phyloP scores from a whole-genome alignment of 2,888 invertebrate genomes.

The Bellardia pandia region DNA sequence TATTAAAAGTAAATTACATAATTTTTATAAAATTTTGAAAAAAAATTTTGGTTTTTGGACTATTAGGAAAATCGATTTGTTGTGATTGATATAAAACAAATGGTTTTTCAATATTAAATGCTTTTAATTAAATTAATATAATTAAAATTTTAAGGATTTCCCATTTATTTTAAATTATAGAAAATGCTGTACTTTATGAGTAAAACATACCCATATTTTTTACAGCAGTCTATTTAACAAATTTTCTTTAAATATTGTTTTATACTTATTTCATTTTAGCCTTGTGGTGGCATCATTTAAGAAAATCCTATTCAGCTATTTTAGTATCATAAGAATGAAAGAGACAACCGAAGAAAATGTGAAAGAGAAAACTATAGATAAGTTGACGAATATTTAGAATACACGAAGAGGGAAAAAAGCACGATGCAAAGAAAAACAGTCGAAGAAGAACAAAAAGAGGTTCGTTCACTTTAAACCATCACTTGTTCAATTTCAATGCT shows the following conservation, averaged over 20 bases:
- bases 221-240: not conserved
- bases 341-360: not conserved
- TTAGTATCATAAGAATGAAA: conserved; percentile 4
- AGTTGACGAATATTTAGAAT: conserved; percentile 43
- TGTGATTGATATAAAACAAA: too few relatives aligned
- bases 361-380: conserved; percentile 8
- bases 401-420: conserved; percentile 58
- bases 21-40: too few relatives aligned
- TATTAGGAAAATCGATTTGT: too few relatives aligned
- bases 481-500: conserved; percentile 83
- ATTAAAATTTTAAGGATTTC: too few relatives aligned
- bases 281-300: conserved; percentile 6
- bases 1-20: too few relatives aligned
- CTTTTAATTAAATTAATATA: too few relatives aligned
- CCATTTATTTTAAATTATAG: too few relatives aligned
- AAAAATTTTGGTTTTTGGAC: too few relatives aligned
- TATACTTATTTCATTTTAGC: not conserved
- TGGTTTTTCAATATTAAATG: too few relatives aligned
- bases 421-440: conserved; percentile 56
- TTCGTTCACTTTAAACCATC: conserved; percentile 80
- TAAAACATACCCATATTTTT: conserved; percentile 1
- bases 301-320: conserved; percentile 39
- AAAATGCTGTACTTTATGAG: too few relatives aligned
- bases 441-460: conserved; percentile 64
- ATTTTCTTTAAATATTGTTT: not conserved